Percentiles rank a stretch among this genome's conserved stretches.
phyloP scores from a whole-genome alignment of 2,888 invertebrate species.

The Drosophila vallismaia region DNA sequence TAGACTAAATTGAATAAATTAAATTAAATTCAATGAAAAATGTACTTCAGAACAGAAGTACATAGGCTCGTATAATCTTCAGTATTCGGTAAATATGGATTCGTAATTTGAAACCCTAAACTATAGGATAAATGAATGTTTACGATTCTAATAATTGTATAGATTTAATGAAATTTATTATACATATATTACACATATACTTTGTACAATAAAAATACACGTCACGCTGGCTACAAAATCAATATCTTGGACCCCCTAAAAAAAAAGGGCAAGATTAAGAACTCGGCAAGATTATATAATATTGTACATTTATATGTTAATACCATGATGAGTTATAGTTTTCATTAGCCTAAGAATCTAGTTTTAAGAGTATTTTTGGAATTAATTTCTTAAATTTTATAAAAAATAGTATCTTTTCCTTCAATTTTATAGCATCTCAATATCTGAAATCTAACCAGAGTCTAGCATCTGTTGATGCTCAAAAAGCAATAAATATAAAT shows the following conservation, averaged over 20 bases:
- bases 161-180: neutral
- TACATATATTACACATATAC: neutral
- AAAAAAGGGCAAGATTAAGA: neutral
- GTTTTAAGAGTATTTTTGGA: conserved; percentile 26
- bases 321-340: neutral
- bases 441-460: conserved; percentile 42
- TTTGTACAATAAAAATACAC: neutral
- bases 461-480: conserved; percentile 34
- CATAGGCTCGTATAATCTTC: neutral
- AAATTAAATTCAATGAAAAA: neutral
- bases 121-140: neutral
- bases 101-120: no score
- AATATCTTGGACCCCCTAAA: neutral
- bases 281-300: neutral
- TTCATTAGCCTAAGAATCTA: conserved; percentile 1
- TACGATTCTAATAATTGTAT: neutral
- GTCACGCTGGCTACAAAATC: neutral
- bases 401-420: conserved; percentile 64
- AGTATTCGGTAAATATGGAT: no score
- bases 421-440: conserved; percentile 69
- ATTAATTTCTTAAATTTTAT: conserved; percentile 38
- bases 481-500: conserved; percentile 29
- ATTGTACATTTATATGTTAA: neutral
- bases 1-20: neutral
- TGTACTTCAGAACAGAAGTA: neutral